Percentiles rank a stretch among this genome's conserved stretches.
These are phyloP conservation scores for Drosophila setifemur DNA, from an alignment of 1,140 invertebrate genomes.

Conservation along the genomic window DNA sequence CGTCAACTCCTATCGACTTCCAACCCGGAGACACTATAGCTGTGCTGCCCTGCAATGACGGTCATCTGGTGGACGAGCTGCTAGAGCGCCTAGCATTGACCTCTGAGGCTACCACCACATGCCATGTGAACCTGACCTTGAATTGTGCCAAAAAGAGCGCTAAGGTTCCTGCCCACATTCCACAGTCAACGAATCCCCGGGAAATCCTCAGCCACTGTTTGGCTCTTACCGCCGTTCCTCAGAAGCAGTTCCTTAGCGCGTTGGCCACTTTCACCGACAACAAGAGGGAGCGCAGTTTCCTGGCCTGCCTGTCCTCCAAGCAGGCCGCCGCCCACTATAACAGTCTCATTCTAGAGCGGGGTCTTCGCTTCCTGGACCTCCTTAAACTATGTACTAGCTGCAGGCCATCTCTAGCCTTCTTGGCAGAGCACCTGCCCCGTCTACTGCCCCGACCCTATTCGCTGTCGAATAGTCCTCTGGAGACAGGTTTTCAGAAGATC, in stretches of 20 bases:
- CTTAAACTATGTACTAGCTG: constrained; percentile 86
- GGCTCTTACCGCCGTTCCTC: constrained; percentile 72
- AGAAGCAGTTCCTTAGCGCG: constrained; percentile 79
- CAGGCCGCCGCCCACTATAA: constrained; percentile 62
- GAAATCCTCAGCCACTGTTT: constrained; percentile 79
- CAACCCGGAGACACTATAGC: constrained; percentile 72
- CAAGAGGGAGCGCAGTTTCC: constrained; percentile 41
- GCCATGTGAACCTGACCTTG: constrained; percentile 21
- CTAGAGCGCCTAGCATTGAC: constrained; percentile 39
- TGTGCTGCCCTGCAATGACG: constrained; percentile 54
- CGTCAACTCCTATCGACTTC: constrained; percentile 7
- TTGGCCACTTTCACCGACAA: constrained; percentile 47
- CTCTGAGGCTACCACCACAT: constrained; percentile 41
- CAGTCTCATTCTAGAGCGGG: constrained; percentile 51
- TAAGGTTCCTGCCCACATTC: constrained; percentile 80
- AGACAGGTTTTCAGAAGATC: constrained; percentile 81
- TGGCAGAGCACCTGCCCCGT: constrained; percentile 89
- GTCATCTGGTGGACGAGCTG: constrained; percentile 27
- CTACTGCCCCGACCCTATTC: constrained; percentile 91
- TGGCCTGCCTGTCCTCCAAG: constrained; percentile 63
- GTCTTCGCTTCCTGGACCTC: constrained; percentile 85
- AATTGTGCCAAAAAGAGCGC: constrained; percentile 58
- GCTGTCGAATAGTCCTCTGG: constrained; percentile 87
- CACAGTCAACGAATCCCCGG: constrained; percentile 57
- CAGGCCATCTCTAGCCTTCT: constrained; percentile 85